A percentile compares a stretch with the other conserved stretches of the same genome.
phyloP scores from a whole-genome alignment of 2,113 vertebrate genomes.

The Mus musculus region DNA sequence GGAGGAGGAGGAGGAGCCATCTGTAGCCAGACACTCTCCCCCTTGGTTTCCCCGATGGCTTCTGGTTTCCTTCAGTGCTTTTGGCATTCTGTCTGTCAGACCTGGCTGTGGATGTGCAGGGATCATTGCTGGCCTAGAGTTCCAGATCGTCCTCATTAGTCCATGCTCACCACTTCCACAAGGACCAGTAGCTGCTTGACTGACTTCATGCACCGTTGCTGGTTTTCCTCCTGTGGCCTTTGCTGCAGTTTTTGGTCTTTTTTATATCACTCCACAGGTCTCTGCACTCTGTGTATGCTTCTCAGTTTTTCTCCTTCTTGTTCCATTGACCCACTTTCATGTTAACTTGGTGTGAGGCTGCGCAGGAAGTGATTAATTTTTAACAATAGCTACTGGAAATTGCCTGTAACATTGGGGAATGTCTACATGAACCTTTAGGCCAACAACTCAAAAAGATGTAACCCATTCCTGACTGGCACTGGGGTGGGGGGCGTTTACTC shows the following conservation, averaged over 20 bases:
- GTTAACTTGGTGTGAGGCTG: no score
- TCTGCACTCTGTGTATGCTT: background rate
- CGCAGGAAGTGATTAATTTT: accelerated
- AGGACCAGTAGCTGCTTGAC: background rate
- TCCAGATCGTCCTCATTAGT: background rate
- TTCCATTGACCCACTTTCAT: background rate
- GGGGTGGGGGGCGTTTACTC: background rate
- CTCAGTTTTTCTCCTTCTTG: no score
- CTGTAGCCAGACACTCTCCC: background rate
- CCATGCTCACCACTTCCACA: background rate
- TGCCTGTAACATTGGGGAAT: background rate
- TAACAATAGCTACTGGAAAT: background rate
- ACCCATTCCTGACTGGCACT: background rate
- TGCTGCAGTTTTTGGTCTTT: background rate
- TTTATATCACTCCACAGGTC: background rate
- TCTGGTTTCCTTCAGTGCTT: background rate
- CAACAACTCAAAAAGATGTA: background rate
- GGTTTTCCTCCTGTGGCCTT: background rate
- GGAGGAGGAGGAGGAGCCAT: background rate
- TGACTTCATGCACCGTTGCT: background rate
- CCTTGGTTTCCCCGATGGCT: no score
- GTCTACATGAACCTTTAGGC: background rate
- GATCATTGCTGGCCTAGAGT: background rate
- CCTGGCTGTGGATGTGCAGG: background rate
- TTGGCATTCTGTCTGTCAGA: background rate